Evolutionary conservation across 2,888 invertebrate species (phyloP).

Genomic region (Taphrorychus bicolor): DNA sequence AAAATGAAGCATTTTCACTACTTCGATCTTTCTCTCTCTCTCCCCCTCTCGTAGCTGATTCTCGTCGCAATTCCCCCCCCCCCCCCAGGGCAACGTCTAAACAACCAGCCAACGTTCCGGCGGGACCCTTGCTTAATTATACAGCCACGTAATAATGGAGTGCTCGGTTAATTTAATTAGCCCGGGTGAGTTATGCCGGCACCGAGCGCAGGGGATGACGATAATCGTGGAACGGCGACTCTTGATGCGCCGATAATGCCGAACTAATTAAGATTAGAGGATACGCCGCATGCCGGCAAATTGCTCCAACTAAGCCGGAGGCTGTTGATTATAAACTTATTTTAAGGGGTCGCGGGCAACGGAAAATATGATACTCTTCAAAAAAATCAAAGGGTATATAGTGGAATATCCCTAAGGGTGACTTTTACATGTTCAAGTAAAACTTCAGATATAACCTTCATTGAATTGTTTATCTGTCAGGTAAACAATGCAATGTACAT

Average conservation of each 20-base stretch:
- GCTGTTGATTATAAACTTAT: slow-evolving; percentile 24
- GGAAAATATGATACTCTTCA: too few relatives aligned
- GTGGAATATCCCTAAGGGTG: too few relatives aligned
- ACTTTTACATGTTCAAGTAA: too few relatives aligned
- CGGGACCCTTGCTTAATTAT: slow-evolving; percentile 33
- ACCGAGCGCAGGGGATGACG: slow-evolving; percentile 27
- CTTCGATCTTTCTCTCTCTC: background rate
- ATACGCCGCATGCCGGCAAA: slow-evolving; percentile 15
- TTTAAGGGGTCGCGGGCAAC: too few relatives aligned
- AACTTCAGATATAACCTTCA: too few relatives aligned
- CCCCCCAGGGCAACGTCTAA: background rate
- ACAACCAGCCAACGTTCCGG: background rate
- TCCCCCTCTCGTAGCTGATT: background rate
- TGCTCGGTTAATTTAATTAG: slow-evolving; percentile 38
- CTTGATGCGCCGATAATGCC: slow-evolving; percentile 35
- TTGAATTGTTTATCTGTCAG: too few relatives aligned
- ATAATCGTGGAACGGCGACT: slow-evolving; percentile 31
- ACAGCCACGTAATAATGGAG: slow-evolving; percentile 37
- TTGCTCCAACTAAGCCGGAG: slow-evolving; percentile 11
- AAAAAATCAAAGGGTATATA: too few relatives aligned
- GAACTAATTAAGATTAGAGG: slow-evolving; percentile 38
- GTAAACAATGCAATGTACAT: too few relatives aligned
- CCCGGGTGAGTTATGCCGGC: slow-evolving; percentile 27
- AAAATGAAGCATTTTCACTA: background rate
- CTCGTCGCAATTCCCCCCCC: background rate